Evolutionary conservation across 2,113 vertebrate genomes (phyloP).

Genomic region (Hemiscyllium ocellatum): DNA sequence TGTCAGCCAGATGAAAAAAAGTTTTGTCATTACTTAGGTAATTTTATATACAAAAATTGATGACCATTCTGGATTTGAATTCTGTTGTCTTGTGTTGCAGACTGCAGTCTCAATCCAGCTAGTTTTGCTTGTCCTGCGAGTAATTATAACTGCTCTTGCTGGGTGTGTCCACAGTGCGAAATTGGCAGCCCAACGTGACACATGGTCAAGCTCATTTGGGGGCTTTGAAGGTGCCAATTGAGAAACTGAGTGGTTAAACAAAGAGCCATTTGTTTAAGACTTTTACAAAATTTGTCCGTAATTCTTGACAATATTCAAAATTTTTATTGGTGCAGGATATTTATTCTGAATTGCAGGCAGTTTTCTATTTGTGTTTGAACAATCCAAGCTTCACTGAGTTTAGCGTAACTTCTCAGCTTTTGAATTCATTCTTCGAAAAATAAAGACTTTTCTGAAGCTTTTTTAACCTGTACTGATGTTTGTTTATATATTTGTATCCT

Average conservation of each 20-base stretch:
- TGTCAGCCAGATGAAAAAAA: background rate
- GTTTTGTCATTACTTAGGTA: background rate
- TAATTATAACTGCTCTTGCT: background rate
- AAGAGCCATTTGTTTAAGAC: background rate
- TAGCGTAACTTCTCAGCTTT: background rate
- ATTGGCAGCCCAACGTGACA: background rate
- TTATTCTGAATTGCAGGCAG: background rate
- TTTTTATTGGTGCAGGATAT: background rate
- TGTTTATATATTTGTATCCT: background rate
- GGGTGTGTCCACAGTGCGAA: background rate
- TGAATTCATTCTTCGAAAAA: background rate
- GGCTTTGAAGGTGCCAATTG: background rate
- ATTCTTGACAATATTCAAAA: background rate
- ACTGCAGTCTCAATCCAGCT: background rate
- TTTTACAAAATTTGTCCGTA: background rate
- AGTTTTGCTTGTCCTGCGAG: background rate
- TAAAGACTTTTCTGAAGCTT: background rate
- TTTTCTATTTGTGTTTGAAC: background rate
- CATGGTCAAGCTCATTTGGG: background rate
- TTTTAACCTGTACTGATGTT: background rate
- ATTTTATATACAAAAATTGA: background rate
- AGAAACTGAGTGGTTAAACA: background rate
- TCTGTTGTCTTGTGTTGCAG: background rate
- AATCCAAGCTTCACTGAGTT: background rate
- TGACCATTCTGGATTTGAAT: background rate